Evolutionary conservation across 2,888 invertebrate genomes (phyloP).

Genomic region (Lumbricus terrestris): DNA sequence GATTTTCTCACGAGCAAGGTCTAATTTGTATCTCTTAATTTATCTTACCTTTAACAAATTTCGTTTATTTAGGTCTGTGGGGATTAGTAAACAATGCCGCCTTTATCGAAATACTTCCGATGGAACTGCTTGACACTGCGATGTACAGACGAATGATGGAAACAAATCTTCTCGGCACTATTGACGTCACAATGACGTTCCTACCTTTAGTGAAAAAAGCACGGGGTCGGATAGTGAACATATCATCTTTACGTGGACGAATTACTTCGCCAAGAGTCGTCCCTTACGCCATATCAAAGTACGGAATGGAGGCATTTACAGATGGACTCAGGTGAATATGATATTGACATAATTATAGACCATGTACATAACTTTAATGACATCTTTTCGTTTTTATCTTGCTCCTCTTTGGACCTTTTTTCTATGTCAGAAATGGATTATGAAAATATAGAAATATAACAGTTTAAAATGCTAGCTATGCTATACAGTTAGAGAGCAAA

Average conservation of each 20-base stretch:
- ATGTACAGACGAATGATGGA: neutral
- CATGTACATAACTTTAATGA: neutral
- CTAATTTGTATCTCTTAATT: too few species aligned
- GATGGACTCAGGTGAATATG: constrained; percentile 10
- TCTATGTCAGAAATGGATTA: too few species aligned
- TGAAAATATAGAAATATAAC: too few species aligned
- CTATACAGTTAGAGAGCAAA: too few species aligned
- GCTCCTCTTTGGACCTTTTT: too few species aligned
- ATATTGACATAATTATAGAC: neutral
- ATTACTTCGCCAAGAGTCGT: neutral
- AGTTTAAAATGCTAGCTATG: too few species aligned
- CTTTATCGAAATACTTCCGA: neutral
- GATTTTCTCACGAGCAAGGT: too few species aligned
- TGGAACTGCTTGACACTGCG: neutral
- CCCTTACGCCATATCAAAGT: neutral
- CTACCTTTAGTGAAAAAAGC: neutral
- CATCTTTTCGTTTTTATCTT: neutral
- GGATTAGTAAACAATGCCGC: constrained; percentile 5
- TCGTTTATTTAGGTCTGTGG: neutral
- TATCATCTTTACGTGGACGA: neutral
- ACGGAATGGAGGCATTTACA: neutral
- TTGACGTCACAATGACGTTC: constrained; percentile 7
- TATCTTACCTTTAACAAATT: too few species aligned
- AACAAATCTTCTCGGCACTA: neutral
- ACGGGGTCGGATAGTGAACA: neutral